A percentile compares a stretch with the other conserved stretches of the same genome.
phyloP scores from a whole-genome alignment of 2,797 vertebrate species.

The Cyclura pinguis region DNA sequence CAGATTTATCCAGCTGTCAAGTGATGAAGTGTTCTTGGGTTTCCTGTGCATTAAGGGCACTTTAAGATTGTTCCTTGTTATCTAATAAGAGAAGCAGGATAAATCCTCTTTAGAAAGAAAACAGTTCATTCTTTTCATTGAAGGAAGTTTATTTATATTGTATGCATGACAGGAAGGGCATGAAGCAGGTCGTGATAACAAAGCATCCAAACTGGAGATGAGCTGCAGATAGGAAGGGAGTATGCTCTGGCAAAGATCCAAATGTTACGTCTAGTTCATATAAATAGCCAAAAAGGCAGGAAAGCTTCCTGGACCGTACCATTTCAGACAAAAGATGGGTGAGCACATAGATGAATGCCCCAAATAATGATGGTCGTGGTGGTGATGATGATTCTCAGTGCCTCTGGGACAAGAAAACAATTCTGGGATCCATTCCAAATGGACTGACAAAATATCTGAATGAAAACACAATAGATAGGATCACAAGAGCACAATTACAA shows the following conservation, averaged over 20 bases:
- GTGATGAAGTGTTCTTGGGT: not conserved
- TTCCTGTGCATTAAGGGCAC: not conserved
- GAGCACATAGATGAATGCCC: not conserved
- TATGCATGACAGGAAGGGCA: constrained; percentile 15
- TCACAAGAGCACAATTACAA: too few species aligned
- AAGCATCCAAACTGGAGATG: not conserved
- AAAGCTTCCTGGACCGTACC: not conserved
- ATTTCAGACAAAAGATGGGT: not conserved
- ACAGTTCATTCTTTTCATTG: constrained; percentile 19
- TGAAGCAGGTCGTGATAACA: not conserved
- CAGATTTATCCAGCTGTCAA: not conserved
- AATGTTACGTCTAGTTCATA: not conserved
- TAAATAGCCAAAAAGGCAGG: not conserved
- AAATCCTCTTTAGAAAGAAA: not conserved
- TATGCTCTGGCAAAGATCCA: not conserved
- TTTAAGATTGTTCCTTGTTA: constrained; percentile 2
- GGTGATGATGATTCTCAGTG: not conserved
- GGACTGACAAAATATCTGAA: too few species aligned
- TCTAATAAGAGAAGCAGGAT: constrained; percentile 11
- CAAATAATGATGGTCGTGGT: not conserved
- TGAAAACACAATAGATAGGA: too few species aligned
- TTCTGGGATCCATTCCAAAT: too few species aligned
- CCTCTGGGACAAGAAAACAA: not conserved
- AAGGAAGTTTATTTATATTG: constrained; percentile 11
- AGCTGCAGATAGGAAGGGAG: not conserved